phyloP scores from a whole-genome alignment of 2,888 invertebrate genomes.

The Podabrus alpinus region DNA sequence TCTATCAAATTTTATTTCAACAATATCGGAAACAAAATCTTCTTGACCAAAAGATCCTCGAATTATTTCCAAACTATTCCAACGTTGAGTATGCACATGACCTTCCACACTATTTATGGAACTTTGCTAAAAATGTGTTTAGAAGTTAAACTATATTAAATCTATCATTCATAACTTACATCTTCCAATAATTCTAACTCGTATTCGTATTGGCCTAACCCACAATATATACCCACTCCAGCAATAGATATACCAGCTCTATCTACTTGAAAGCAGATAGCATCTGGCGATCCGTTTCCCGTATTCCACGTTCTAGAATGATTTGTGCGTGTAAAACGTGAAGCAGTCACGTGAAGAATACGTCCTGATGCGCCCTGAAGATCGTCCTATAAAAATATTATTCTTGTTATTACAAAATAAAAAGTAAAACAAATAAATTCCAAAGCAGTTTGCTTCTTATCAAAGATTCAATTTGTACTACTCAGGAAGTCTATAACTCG shows the following conservation, averaged over 20 bases:
- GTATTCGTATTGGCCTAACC: constrained; percentile 87
- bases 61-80: constrained; percentile 85
- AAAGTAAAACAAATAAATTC: too few relatives aligned
- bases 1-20: constrained; percentile 88
- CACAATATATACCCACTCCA: constrained; percentile 89
- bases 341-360: constrained; percentile 82
- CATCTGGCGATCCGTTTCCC: constrained; percentile 95
- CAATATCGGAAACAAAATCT: constrained; percentile 85
- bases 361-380: constrained; percentile 74
- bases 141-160: constrained; percentile 4
- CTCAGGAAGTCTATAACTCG: too few relatives aligned
- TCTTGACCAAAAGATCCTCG: constrained; percentile 84
- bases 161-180: constrained; percentile 55
- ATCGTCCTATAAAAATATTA: constrained; percentile 62
- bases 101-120: constrained; percentile 58
- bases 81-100: constrained; percentile 72
- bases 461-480: not conserved
- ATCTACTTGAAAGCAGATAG: constrained; percentile 93
- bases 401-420: not conserved
- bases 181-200: constrained; percentile 87
- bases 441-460: too few relatives aligned
- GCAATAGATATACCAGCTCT: constrained; percentile 85
- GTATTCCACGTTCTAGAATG: constrained; percentile 94
- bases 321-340: constrained; percentile 88
- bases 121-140: constrained; percentile 50